Conservation (phyloP, 2,113 vertebrate species). For the Thinocorus orbignyianus region DNA sequence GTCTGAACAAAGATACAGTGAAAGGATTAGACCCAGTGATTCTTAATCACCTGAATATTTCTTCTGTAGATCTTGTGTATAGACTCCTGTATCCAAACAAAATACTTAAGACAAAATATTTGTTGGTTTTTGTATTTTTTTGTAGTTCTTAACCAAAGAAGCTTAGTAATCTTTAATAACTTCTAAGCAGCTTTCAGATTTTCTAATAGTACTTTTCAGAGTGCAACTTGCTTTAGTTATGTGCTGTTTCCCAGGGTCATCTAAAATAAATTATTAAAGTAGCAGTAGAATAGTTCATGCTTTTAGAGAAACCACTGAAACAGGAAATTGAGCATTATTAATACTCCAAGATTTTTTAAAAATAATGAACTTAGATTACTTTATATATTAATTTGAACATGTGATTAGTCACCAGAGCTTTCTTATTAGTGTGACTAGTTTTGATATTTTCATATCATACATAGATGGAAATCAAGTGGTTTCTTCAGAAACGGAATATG, state of each 20-base stretch:
- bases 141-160: background rate
- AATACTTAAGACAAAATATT: background rate
- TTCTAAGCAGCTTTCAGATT: background rate
- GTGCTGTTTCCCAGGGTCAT: background rate
- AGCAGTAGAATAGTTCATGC: background rate
- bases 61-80: background rate
- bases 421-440: background rate
- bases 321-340: background rate
- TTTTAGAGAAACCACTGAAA: background rate
- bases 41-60: background rate
- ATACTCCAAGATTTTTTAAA: background rate
- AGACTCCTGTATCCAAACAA: background rate
- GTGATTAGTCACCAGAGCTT: background rate
- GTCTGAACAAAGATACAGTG: background rate
- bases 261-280: background rate
- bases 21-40: background rate
- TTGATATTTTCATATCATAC: background rate
- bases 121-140: background rate
- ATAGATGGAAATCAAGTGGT: background rate
- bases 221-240: background rate
- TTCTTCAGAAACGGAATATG: background rate
- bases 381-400: background rate
- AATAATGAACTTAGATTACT: background rate
- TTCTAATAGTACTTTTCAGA: background rate
- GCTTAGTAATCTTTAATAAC: background rate